Conservation (phyloP, 2,797 vertebrate genomes). For the Darevskia mixta region DNA sequence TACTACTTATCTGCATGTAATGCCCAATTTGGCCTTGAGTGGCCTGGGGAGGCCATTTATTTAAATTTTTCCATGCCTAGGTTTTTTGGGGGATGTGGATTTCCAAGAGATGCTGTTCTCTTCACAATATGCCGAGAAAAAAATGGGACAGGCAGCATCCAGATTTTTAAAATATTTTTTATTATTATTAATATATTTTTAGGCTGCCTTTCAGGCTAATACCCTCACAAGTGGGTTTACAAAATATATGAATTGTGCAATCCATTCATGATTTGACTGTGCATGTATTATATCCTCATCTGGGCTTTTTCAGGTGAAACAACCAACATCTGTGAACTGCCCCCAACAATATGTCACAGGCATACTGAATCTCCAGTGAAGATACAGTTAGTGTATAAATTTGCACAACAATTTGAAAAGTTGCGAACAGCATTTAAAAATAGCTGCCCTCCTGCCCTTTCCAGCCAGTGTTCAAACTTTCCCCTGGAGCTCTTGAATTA, state of each 20-base stretch:
- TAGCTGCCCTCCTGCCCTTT: too few relatives aligned
- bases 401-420: not conserved
- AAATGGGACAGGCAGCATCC: not conserved
- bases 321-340: too few relatives aligned
- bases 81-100: not conserved
- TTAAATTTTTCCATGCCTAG: not conserved
- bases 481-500: constrained; percentile 67
- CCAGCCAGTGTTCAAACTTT: not conserved
- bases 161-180: too few relatives aligned
- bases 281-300: too few relatives aligned
- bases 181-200: too few relatives aligned
- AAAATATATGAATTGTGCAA: too few relatives aligned
- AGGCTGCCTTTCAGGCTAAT: too few relatives aligned
- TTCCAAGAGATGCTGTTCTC: not conserved
- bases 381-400: not conserved
- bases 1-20: too few relatives aligned
- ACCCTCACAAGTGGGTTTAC: too few relatives aligned
- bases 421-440: not conserved
- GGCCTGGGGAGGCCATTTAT: not conserved
- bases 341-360: not conserved
- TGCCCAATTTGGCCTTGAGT: not conserved
- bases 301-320: too few relatives aligned
- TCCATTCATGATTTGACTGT: too few relatives aligned
- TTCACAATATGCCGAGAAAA: not conserved
- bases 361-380: not conserved